These are phyloP conservation scores for Gortyna flavago DNA, from an alignment of 2,888 invertebrate species.

Conservation along the genomic window DNA sequence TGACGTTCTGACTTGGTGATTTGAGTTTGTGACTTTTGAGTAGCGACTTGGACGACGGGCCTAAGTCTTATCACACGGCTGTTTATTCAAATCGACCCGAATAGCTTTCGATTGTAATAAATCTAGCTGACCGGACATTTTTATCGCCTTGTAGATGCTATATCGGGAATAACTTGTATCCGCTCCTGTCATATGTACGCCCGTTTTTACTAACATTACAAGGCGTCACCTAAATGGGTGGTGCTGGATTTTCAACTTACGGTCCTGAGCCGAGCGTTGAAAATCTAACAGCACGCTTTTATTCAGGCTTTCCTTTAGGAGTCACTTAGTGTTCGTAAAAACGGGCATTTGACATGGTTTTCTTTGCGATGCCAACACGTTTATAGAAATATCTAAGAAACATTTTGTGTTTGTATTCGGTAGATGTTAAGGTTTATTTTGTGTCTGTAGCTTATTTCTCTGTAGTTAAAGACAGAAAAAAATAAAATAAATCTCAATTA, in stretches of 20 bases:
- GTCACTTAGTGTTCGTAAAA: neutral
- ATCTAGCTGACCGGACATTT: constrained; percentile 81
- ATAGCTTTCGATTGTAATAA: constrained; percentile 84
- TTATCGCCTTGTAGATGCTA: constrained; percentile 76
- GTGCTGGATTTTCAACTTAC: neutral
- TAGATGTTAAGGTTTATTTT: constrained; percentile 32
- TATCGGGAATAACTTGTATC: constrained; percentile 71
- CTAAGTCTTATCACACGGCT: constrained; percentile 75
- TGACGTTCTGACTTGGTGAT: neutral
- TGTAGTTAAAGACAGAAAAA: constrained; percentile 23
- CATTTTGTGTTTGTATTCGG: constrained; percentile 10
- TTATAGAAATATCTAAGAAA: constrained; percentile 16
- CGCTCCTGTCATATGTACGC: constrained; percentile 64
- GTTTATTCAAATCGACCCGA: constrained; percentile 83
- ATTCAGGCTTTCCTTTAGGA: neutral
- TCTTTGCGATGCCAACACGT: constrained; percentile 61
- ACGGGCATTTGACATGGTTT: constrained; percentile 43
- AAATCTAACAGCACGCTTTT: neutral
- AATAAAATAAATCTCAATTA: constrained; percentile 60
- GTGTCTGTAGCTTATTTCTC: neutral
- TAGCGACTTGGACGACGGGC: neutral
- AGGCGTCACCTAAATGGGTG: neutral
- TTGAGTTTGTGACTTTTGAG: neutral
- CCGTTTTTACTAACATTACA: neutral
- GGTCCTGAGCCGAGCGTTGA: neutral